These are phyloP conservation scores for Clusia tigrina DNA, from an alignment of 2,888 invertebrate species.

Conservation along the genomic window DNA sequence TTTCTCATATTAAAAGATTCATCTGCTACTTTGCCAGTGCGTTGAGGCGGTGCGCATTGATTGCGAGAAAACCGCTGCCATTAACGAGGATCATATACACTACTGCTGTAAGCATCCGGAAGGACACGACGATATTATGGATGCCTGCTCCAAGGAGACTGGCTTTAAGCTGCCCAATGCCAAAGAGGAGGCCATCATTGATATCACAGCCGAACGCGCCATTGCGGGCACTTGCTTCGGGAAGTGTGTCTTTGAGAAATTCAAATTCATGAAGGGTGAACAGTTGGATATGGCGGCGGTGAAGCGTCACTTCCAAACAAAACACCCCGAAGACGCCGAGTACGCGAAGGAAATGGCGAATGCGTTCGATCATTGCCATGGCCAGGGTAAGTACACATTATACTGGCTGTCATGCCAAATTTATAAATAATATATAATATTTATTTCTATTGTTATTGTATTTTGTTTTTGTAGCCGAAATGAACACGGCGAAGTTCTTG, in stretches of 20 bases:
- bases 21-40: no score
- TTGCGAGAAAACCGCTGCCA: conserved; percentile 40
- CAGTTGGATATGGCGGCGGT: conserved; percentile 47
- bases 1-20: no score
- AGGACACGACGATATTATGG: conserved; percentile 47
- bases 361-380: conserved; percentile 53
- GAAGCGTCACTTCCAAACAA: conserved; percentile 27
- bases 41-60: conserved; percentile 38
- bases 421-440: not conserved
- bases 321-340: conserved; percentile 42
- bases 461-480: conserved; percentile 39
- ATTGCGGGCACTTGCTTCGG: conserved; percentile 48
- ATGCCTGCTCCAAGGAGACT: conserved; percentile 43
- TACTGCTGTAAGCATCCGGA: conserved; percentile 52
- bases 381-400: conserved; percentile 36
- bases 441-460: not conserved
- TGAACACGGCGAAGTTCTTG: conserved; percentile 41
- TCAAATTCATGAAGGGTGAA: conserved; percentile 41
- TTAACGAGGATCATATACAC: conserved; percentile 51
- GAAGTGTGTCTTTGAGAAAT: conserved; percentile 42
- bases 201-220: conserved; percentile 45
- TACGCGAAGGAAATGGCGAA: conserved; percentile 49
- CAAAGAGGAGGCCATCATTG: conserved; percentile 47
- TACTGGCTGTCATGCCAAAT: not conserved
- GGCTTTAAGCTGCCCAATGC: conserved; percentile 41